phyloP scores from a whole-genome alignment of 2,797 vertebrate species.

The Takifugu ocellatus region DNA sequence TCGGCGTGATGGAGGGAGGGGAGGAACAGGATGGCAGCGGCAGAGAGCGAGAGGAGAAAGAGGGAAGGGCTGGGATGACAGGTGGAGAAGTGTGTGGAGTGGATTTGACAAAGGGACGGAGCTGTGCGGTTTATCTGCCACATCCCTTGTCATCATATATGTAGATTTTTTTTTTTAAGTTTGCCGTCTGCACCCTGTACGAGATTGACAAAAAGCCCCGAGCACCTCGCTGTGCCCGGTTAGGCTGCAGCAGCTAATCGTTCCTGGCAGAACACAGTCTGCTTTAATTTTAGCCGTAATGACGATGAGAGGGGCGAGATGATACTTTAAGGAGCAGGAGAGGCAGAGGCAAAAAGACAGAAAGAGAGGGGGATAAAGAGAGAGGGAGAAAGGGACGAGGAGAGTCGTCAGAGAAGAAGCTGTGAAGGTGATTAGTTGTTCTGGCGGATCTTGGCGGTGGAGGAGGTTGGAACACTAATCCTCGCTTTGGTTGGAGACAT shows the following conservation, averaged over 20 bases:
- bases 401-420: constrained; percentile 35
- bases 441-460: constrained; percentile 79
- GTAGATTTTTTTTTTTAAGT: constrained; percentile 58
- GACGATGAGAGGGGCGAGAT: constrained; percentile 59
- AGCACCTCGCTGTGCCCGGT: constrained; percentile 50
- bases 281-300: constrained; percentile 77
- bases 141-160: constrained; percentile 57
- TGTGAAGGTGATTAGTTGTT: constrained; percentile 82
- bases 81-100: constrained; percentile 32
- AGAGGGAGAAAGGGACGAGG: constrained; percentile 36
- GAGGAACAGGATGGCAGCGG: constrained; percentile 41
- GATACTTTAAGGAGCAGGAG: constrained; percentile 72
- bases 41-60: constrained; percentile 17
- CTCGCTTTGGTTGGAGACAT: constrained; percentile 82
- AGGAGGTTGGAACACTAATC: constrained; percentile 84
- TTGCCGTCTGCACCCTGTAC: constrained; percentile 22
- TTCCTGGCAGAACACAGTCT: constrained; percentile 72
- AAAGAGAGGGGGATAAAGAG: constrained; percentile 37
- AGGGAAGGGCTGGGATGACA: constrained; percentile 40
- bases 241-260: constrained; percentile 68
- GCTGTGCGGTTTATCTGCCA: constrained; percentile 42
- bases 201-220: constrained; percentile 18
- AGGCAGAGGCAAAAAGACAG: constrained; percentile 38
- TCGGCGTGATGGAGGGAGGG: constrained; percentile 21
- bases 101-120: constrained; percentile 31